phyloP scores from a whole-genome alignment of 2,888 invertebrate genomes.

The Hemaris fuciformis region DNA sequence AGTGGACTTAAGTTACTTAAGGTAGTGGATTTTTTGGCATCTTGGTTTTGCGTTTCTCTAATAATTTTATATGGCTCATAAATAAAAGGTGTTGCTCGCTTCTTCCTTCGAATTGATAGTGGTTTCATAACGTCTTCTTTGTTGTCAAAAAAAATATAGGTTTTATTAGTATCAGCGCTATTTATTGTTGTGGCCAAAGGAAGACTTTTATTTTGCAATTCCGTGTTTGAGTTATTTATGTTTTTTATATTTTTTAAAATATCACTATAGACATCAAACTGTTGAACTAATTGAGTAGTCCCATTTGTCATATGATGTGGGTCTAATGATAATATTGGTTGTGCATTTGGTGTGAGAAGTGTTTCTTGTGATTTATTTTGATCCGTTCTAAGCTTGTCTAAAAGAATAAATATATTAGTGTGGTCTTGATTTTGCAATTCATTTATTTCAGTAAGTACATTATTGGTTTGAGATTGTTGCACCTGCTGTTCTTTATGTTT shows the following conservation, averaged over 20 bases:
- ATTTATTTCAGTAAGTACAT: constrained; percentile 19
- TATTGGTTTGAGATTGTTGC: constrained; percentile 23
- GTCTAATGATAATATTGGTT: constrained; percentile 21
- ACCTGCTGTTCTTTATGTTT: constrained; percentile 17
- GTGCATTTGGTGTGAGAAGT: constrained; percentile 24
- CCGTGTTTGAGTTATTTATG: constrained; percentile 14
- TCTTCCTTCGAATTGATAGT: constrained; percentile 41
- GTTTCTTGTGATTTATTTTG: constrained; percentile 29
- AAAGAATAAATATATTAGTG: constrained; percentile 35
- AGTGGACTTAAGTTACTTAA: constrained; percentile 67
- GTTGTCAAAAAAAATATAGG: constrained; percentile 38
- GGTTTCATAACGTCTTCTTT: constrained; percentile 41
- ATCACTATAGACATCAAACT: constrained; percentile 71
- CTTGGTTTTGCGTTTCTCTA: constrained; percentile 60
- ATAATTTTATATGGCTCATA: constrained; percentile 78
- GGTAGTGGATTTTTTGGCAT: constrained; percentile 67
- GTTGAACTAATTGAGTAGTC: constrained; percentile 22
- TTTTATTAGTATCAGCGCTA: constrained; percentile 24
- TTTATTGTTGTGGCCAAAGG: not conserved
- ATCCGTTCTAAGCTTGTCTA: constrained; percentile 40
- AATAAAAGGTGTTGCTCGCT: constrained; percentile 59
- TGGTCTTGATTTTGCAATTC: constrained; percentile 26
- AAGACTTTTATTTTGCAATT: constrained; percentile 8
- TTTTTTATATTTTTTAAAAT: constrained; percentile 68
- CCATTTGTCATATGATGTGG: constrained; percentile 16